These are phyloP conservation scores for Zaprionus vittiger DNA, from an alignment of 1,140 invertebrate species.

Conservation along the genomic window DNA sequence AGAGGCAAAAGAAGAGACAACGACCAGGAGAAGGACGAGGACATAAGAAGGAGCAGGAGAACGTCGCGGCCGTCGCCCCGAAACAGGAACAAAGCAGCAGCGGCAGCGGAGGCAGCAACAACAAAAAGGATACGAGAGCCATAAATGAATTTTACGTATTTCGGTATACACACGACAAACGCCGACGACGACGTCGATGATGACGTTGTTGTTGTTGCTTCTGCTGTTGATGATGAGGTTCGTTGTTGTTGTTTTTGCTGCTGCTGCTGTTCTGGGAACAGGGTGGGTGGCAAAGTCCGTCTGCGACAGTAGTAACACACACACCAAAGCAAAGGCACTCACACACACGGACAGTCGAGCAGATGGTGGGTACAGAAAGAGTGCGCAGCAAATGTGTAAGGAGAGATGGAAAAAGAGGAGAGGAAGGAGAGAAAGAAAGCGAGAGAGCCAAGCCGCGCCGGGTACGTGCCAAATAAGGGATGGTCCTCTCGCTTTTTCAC, in stretches of 20 bases:
- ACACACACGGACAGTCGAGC: constrained; percentile 39
- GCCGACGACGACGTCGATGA: constrained; percentile 60
- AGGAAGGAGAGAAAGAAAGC: constrained; percentile 38
- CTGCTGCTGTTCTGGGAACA: constrained; percentile 39
- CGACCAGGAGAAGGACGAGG: constrained; percentile 29
- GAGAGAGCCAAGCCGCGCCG: constrained; percentile 43
- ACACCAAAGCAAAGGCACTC: constrained; percentile 28
- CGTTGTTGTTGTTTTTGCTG: constrained; percentile 10
- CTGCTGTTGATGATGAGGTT: constrained; percentile 37
- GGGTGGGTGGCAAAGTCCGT: constrained; percentile 76
- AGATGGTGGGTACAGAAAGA: constrained; percentile 78
- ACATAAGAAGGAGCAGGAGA: constrained; percentile 33
- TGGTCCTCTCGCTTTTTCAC: constrained; percentile 54
- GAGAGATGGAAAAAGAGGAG: constrained; percentile 26
- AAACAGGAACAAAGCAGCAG: constrained; percentile 67
- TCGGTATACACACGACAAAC: constrained; percentile 79
- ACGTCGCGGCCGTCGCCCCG: constrained; percentile 68
- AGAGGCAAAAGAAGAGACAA: not conserved
- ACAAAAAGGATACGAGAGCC: constrained; percentile 69
- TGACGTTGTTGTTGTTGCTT: constrained; percentile 44
- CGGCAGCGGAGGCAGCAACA: constrained; percentile 51
- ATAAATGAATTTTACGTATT: constrained; percentile 81
- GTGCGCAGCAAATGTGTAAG: constrained; percentile 27
- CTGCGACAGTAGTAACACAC: constrained; percentile 75
- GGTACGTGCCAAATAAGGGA: constrained; percentile 69